Conservation (phyloP, 2,888 invertebrate species). For the Drosophila nigricruria region DNA sequence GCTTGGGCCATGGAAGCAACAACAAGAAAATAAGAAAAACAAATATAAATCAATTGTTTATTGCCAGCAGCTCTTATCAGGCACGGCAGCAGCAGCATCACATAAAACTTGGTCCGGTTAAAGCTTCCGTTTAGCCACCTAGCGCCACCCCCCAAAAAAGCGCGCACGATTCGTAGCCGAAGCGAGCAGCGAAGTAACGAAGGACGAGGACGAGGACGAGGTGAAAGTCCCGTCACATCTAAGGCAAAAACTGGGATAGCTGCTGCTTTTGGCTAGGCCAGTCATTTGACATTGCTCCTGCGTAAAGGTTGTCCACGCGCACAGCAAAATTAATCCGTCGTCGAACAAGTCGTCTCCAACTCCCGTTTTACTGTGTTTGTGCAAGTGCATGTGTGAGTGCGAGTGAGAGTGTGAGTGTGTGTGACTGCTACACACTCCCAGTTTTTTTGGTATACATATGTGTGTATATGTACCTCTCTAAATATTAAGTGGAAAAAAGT, state of each 20-base stretch:
- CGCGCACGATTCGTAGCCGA: slow-evolving; percentile 60
- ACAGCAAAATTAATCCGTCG: slow-evolving; percentile 44
- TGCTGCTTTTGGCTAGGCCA: slow-evolving; percentile 59
- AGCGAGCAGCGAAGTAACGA: slow-evolving; percentile 33
- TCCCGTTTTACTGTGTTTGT: slow-evolving; percentile 30
- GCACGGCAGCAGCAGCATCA: slow-evolving; percentile 23
- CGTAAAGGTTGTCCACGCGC: slow-evolving; percentile 83
- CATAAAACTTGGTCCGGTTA: slow-evolving; percentile 70
- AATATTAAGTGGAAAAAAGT: slow-evolving; percentile 49
- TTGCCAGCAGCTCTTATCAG: slow-evolving; percentile 52
- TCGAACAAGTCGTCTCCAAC: slow-evolving; percentile 36
- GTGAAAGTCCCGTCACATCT: slow-evolving; percentile 74
- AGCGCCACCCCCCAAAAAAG: slow-evolving; percentile 34
- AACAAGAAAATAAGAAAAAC: slow-evolving; percentile 19
- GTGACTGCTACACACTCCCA: slow-evolving; percentile 52
- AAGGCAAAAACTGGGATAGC: slow-evolving; percentile 77
- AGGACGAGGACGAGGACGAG: slow-evolving; percentile 32
- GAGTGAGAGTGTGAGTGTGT: slow-evolving; percentile 35
- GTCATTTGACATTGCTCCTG: slow-evolving; percentile 84
- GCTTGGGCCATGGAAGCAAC: slow-evolving; percentile 11
- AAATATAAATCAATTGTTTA: slow-evolving; percentile 39
- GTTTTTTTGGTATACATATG: slow-evolving; percentile 51
- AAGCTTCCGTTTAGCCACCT: slow-evolving; percentile 63
- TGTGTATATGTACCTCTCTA: slow-evolving; percentile 4
- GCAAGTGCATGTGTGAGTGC: slow-evolving; percentile 28